Evolutionary conservation across 2,888 invertebrate genomes (phyloP).

Genomic region (Mechanitis messenoides): DNA sequence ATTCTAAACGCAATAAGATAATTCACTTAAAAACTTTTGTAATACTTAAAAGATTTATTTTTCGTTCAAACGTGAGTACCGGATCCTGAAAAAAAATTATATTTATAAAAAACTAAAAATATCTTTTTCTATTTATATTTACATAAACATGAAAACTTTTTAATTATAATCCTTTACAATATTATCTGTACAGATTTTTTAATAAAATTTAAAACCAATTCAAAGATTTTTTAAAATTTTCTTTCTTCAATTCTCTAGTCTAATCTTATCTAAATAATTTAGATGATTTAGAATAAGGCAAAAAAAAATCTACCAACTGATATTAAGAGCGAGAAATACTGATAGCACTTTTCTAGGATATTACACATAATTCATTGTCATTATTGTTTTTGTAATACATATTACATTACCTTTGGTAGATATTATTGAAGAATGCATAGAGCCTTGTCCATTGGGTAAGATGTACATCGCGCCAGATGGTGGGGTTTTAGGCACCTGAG

Average conservation of each 20-base stretch:
- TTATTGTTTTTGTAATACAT: not conserved
- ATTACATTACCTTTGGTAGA: slow-evolving; percentile 58
- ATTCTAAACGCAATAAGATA: slow-evolving; percentile 6
- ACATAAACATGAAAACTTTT: too few species aligned
- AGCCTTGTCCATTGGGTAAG: slow-evolving; percentile 58
- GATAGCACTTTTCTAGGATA: too few species aligned
- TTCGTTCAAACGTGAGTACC: slow-evolving; percentile 57
- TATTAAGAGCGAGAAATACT: too few species aligned
- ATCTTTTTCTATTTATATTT: too few species aligned
- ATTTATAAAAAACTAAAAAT: slow-evolving; percentile 7
- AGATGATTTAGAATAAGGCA: not conserved
- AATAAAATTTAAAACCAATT: too few species aligned
- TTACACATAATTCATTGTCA: too few species aligned
- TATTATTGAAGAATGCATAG: slow-evolving; percentile 53
- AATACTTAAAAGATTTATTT: not conserved
- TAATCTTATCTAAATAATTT: slow-evolving; percentile 8
- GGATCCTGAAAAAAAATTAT: slow-evolving; percentile 47
- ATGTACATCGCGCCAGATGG: slow-evolving; percentile 61
- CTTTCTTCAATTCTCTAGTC: too few species aligned
- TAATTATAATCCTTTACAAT: too few species aligned
- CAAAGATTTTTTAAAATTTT: too few species aligned
- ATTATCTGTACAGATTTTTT: too few species aligned
- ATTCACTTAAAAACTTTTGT: slow-evolving; percentile 4
- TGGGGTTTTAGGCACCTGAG: slow-evolving; percentile 61
- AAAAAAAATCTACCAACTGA: too few species aligned